Percentiles rank a stretch among this genome's conserved stretches.
phyloP scores from a whole-genome alignment of 2,888 invertebrate genomes.

The Choristoneura rosaceana region DNA sequence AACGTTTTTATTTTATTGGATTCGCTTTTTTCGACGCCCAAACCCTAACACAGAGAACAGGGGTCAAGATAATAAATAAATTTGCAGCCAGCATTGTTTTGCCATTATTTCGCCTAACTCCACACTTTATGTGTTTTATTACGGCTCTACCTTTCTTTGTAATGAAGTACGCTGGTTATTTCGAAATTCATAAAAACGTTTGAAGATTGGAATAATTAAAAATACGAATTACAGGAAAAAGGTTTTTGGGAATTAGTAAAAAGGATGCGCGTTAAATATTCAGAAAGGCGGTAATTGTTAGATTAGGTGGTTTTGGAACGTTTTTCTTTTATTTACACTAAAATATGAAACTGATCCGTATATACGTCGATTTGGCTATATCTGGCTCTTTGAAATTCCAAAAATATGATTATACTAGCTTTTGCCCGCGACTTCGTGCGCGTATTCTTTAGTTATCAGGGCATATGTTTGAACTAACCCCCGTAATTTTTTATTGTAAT shows the following conservation, averaged over 20 bases:
- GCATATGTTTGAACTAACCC: too few relatives aligned
- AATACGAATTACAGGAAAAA: constrained; percentile 4
- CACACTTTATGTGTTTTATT: constrained; percentile 31
- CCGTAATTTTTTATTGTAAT: too few relatives aligned
- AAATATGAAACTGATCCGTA: too few relatives aligned
- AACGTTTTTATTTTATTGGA: not conserved
- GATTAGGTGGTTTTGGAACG: not conserved
- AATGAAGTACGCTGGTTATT: constrained; percentile 4
- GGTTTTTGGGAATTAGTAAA: not conserved
- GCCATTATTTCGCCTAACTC: constrained; percentile 26
- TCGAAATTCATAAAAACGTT: constrained; percentile 1
- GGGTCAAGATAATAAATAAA: constrained; percentile 39
- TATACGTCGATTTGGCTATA: too few relatives aligned
- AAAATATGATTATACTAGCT: too few relatives aligned
- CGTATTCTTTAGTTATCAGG: too few relatives aligned
- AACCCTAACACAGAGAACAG: not conserved
- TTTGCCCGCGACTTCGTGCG: too few relatives aligned
- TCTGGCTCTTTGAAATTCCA: too few relatives aligned
- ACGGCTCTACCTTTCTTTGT: constrained; percentile 24
- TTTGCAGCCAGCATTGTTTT: constrained; percentile 30
- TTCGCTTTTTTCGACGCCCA: constrained; percentile 5
- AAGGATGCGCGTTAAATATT: not conserved
- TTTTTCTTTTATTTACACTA: too few relatives aligned
- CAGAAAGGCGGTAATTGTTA: constrained; percentile 5
- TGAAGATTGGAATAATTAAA: not conserved